Evolutionary conservation across 2,113 vertebrate species (phyloP), one percentile per base, ranked within the genome.

Genomic region (Egretta garzetta): DNA sequence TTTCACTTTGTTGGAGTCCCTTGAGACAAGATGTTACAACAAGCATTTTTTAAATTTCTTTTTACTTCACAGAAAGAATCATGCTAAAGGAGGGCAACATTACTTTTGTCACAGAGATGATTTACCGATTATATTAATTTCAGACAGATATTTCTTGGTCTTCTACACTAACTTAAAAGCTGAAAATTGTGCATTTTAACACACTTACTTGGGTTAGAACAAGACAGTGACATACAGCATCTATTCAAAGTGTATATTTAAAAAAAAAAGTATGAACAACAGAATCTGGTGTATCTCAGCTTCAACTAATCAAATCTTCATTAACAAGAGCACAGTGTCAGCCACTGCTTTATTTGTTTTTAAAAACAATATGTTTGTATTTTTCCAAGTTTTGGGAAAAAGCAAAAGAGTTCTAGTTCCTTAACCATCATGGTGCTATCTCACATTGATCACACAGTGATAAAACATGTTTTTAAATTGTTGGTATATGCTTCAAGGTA

Each of bases 401-500:
- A 43, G 0, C 4, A 79, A 27, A 47, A 22, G 12, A 2, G 8
- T 63, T 53, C 30, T 66, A 56, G 1, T 22, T 60, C 6, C 26
- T 80, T n/a, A 47, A 10, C 1, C 0, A 26, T 26, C 5, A 37
- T 22, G 5, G 28, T 41, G 6, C 35, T 82, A 0, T 50, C 32
- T 86, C 52, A 71, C 23, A 53, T 15, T 35, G 15, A 13, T 39
- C 56, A 60, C 15, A 66, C 2, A 30, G 11, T 21, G 12, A 33
- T 18, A n/a, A 2, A 76, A 26, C 16, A 24, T 22, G 3, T 43
- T 66, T 84, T 58, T 45, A 33, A 49, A 66, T 7, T 33, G 4
- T 9, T 33, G 2, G 2, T 43, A 12, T 18, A 28, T 22, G 1
- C 23, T 49, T 95, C 52, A 75, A 71, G 16, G 6, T 14, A 66